phyloP scores from a whole-genome alignment of 2,888 invertebrate genomes.

The Hydropsyche betteni region DNA sequence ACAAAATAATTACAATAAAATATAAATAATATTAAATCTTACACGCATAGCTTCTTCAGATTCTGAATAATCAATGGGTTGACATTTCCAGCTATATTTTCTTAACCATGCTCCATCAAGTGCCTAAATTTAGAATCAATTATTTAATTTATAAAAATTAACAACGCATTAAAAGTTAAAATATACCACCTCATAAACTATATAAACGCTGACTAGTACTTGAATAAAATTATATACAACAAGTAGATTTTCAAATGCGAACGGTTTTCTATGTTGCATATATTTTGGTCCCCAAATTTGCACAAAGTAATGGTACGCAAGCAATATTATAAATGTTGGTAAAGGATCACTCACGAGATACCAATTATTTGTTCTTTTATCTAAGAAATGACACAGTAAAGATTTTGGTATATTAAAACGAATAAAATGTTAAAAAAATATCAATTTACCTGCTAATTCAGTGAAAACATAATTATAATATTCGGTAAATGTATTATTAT shows the following conservation, averaged over 20 bases:
- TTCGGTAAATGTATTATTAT: slow-evolving; percentile 60
- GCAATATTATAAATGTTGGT: slow-evolving; percentile 73
- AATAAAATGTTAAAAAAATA: slow-evolving; percentile 14
- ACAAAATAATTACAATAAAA: background rate
- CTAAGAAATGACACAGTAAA: slow-evolving; percentile 58
- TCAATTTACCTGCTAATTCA: slow-evolving; percentile 59
- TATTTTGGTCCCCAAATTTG: slow-evolving; percentile 82
- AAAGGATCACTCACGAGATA: slow-evolving; percentile 77
- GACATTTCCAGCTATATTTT: slow-evolving; percentile 89
- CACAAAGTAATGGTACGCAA: slow-evolving; percentile 76
- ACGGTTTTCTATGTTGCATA: slow-evolving; percentile 89
- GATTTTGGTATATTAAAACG: background rate
- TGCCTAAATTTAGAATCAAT: slow-evolving; percentile 64
- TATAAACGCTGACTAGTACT: slow-evolving; percentile 82
- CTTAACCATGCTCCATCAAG: slow-evolving; percentile 80
- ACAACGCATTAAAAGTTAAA: slow-evolving; percentile 18
- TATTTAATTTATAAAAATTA: background rate
- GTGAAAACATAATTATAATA: slow-evolving; percentile 60
- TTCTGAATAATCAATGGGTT: slow-evolving; percentile 87
- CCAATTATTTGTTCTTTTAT: slow-evolving; percentile 77
- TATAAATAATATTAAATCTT: slow-evolving; percentile 57
- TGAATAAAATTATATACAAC: slow-evolving; percentile 89
- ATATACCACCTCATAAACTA: slow-evolving; percentile 76
- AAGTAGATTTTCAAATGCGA: slow-evolving; percentile 79
- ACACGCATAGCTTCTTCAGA: slow-evolving; percentile 82